phyloP scores from a whole-genome alignment of 2,797 vertebrate genomes.

The Margarornis squamiger region DNA sequence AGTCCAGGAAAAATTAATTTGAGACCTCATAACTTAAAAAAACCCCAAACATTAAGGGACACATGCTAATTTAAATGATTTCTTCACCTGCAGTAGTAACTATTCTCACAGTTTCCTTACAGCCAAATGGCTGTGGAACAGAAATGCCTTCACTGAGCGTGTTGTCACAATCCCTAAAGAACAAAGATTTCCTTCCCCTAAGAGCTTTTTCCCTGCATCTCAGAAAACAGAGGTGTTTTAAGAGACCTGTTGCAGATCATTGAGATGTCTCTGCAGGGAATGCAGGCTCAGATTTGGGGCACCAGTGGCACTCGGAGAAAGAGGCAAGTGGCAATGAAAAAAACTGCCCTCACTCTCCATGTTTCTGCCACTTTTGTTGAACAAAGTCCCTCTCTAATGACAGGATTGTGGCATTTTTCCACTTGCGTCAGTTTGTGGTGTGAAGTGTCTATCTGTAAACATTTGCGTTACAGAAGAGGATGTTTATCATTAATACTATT shows the following conservation, averaged over 20 bases:
- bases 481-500: neutral
- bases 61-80: neutral
- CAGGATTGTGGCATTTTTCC: neutral
- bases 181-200: neutral
- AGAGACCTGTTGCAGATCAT: neutral
- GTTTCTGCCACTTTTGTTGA: neutral
- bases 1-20: neutral
- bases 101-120: neutral
- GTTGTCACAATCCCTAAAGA: neutral
- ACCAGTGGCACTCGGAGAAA: neutral
- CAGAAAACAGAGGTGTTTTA: neutral
- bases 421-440: neutral
- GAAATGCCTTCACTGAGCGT: rapidly evolving
- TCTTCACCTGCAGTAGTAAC: neutral
- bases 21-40: neutral
- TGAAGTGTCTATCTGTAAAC: neutral
- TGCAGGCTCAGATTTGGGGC: neutral
- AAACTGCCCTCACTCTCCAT: neutral
- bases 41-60: neutral
- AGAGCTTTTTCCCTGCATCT: neutral
- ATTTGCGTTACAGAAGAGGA: neutral
- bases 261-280: neutral
- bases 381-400: neutral
- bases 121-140: neutral
- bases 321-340: neutral